phyloP scores from a whole-genome alignment of 92 coral and sea anemone species.

The Blastomussa wellsi region DNA sequence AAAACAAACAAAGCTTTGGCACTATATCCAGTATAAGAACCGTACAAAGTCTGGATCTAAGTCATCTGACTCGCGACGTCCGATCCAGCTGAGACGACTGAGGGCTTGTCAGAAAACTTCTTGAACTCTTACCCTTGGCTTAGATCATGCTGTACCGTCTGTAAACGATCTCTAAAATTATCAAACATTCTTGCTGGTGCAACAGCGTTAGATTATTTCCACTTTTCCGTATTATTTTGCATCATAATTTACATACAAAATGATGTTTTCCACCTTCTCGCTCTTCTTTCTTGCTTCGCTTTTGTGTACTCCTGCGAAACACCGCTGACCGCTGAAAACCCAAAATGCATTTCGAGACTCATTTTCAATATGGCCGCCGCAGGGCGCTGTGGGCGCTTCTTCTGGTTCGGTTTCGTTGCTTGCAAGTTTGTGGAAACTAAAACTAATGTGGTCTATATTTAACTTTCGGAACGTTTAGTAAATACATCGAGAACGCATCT shows the following conservation, averaged over 20 bases:
- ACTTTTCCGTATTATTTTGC: neutral
- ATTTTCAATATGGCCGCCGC: constrained; percentile 36
- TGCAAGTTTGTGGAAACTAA: neutral
- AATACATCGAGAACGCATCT: neutral
- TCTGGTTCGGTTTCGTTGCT: neutral
- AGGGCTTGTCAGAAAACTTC: neutral
- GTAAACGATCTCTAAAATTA: constrained; percentile 86
- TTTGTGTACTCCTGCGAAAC: neutral
- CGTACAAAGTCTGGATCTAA: neutral
- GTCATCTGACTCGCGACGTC: neutral
- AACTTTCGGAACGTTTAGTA: neutral
- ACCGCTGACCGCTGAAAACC: constrained; percentile 49
- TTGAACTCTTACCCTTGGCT: constrained; percentile 77
- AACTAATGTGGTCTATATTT: neutral
- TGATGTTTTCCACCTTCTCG: constrained; percentile 9
- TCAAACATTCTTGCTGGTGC: constrained; percentile 62
- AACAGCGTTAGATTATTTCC: neutral
- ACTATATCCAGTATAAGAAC: neutral
- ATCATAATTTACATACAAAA: neutral
- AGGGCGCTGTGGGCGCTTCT: neutral
- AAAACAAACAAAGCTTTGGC: too few relatives aligned
- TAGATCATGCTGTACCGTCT: constrained; percentile 91
- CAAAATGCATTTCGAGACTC: constrained; percentile 36
- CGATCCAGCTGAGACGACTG: too few relatives aligned
- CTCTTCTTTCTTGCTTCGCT: neutral